These are phyloP conservation scores for Acrossocheilus wenchowensis DNA, from an alignment of 2,797 vertebrate species.

Conservation along the genomic window DNA sequence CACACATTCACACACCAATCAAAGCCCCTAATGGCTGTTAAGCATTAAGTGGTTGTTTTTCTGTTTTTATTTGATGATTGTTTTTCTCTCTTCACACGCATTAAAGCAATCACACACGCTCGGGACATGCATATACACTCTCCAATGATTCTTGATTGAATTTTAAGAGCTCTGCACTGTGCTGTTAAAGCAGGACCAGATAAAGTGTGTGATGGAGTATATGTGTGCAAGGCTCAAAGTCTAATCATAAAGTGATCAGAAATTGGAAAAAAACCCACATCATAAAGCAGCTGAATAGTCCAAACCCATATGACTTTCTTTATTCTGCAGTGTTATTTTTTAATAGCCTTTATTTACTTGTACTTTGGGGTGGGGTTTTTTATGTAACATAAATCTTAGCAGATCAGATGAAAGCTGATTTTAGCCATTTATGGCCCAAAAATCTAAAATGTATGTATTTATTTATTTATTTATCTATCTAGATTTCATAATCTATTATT, in stretches of 20 bases:
- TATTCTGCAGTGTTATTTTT: neutral
- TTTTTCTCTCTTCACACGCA: conserved; percentile 28
- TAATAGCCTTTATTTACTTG: conserved; percentile 1
- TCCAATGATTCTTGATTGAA: conserved; percentile 27
- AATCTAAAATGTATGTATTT: neutral
- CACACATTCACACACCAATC: neutral
- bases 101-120: conserved; percentile 16
- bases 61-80: conserved; percentile 47
- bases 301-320: neutral
- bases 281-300: neutral
- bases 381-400: neutral
- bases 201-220: neutral
- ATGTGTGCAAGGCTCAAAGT: neutral
- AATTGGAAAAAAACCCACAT: neutral
- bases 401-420: neutral
- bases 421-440: neutral
- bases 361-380: neutral
- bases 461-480: neutral
- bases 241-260: conserved; percentile 5
- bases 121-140: neutral
- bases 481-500: neutral
- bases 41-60: conserved; percentile 47
- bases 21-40: conserved; percentile 45
- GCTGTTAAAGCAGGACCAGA: conserved; percentile 8
- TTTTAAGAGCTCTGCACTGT: conserved; percentile 2